Conservation (phyloP, 2,113 vertebrate species). For the Ictalurus furcatus region DNA sequence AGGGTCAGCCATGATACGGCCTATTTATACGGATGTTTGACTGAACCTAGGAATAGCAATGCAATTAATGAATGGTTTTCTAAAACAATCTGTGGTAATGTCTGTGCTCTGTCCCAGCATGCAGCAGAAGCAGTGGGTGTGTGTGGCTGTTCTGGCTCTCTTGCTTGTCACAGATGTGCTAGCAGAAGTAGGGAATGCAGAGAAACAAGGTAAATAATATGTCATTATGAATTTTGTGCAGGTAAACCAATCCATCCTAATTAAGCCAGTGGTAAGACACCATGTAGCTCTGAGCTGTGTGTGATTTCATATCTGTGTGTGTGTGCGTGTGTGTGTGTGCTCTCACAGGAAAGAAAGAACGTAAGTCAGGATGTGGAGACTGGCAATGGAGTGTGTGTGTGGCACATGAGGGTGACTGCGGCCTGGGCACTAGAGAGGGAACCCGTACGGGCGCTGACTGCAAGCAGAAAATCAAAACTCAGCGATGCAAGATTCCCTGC, state of each 20-base stretch:
- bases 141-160: conserved; percentile 66
- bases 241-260: background rate
- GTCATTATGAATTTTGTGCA: background rate
- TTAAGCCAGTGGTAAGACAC: background rate
- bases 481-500: conserved; percentile 98
- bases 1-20: no score
- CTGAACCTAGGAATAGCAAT: background rate
- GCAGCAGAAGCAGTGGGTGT: conserved; percentile 68
- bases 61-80: background rate
- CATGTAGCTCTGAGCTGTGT: background rate
- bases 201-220: conserved; percentile 70
- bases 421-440: conserved; percentile 91
- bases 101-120: conserved; percentile 63
- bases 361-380: conserved; percentile 93
- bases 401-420: conserved; percentile 89
- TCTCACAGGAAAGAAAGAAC: conserved; percentile 86
- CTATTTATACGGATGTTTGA: background rate
- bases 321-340: background rate
- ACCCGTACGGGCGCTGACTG: conserved; percentile 87
- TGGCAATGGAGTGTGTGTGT: conserved; percentile 99
- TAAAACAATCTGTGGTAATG: background rate
- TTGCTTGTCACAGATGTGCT: conserved; percentile 68
- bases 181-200: conserved; percentile 70
- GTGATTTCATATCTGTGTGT: background rate
- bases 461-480: conserved; percentile 97